These are phyloP conservation scores for Falco novaeseelandiae DNA, from an alignment of 2,797 vertebrate genomes.

Conservation along the genomic window DNA sequence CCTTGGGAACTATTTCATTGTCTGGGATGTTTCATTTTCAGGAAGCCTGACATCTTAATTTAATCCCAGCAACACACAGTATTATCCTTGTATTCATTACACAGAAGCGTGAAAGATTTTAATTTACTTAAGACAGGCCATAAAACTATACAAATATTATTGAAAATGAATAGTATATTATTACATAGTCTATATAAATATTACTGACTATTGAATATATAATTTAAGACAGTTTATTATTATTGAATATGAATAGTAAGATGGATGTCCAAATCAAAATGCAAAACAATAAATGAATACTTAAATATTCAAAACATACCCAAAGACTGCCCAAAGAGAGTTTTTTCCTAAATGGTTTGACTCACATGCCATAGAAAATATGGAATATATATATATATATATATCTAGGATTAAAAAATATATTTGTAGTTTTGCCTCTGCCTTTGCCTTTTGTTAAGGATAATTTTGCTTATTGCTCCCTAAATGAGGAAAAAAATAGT, in stretches of 20 bases:
- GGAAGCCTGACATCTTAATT: background rate
- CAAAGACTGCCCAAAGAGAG: background rate
- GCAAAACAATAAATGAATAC: background rate
- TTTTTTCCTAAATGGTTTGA: background rate
- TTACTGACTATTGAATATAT: background rate
- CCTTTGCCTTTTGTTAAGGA: background rate
- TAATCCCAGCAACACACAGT: background rate
- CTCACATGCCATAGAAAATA: background rate
- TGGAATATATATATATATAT: background rate
- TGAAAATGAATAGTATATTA: background rate
- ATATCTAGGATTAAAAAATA: background rate
- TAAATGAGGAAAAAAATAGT: background rate
- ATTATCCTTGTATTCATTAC: background rate
- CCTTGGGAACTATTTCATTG: background rate
- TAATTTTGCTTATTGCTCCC: background rate
- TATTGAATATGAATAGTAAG: background rate
- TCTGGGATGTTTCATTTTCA: background rate
- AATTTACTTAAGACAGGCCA: background rate
- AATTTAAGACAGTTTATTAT: background rate
- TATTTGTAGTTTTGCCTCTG: background rate
- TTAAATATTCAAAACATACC: background rate
- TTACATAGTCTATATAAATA: background rate
- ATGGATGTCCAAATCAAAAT: background rate
- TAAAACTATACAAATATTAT: background rate
- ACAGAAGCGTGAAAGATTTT: background rate